phyloP scores from a whole-genome alignment of 2,888 invertebrate genomes.

The Osmoderma eremita region DNA sequence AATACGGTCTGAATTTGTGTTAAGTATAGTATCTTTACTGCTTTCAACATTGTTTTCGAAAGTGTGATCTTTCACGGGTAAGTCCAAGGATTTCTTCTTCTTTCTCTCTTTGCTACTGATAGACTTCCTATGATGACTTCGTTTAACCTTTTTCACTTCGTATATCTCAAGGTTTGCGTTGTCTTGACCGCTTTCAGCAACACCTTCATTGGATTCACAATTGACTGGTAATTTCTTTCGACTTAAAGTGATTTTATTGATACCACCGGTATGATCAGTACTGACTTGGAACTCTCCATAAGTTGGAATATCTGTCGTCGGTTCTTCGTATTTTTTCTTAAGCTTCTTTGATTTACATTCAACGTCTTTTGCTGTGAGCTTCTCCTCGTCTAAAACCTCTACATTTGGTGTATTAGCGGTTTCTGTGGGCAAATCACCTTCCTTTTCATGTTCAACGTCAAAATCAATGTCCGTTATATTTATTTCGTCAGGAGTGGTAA shows the following conservation, averaged over 20 bases:
- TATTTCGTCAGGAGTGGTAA: neutral
- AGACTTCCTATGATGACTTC: conserved; percentile 27
- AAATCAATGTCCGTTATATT: conserved; percentile 25
- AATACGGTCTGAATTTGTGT: neutral
- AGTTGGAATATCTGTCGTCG: conserved; percentile 2
- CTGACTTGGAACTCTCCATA: conserved; percentile 38
- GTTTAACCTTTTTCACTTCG: conserved; percentile 22
- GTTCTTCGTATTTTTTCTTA: conserved; percentile 22
- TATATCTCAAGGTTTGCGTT: conserved; percentile 10
- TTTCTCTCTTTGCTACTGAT: conserved; percentile 22
- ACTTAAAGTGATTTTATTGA: conserved; percentile 37
- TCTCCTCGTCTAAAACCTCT: conserved; percentile 19
- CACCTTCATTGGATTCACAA: neutral
- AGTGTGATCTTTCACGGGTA: neutral
- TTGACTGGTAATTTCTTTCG: conserved; percentile 28
- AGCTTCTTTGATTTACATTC: conserved; percentile 21
- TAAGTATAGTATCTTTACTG: neutral
- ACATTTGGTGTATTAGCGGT: conserved; percentile 24
- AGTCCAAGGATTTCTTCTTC: conserved; percentile 6
- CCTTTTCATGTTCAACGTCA: conserved; percentile 21
- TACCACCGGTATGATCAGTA: conserved; percentile 28
- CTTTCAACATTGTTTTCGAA: conserved; percentile 4
- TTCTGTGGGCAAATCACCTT: conserved; percentile 26
- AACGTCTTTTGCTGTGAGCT: neutral
- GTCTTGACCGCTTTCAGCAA: neutral